Percentiles rank a stretch among this genome's conserved stretches.
Conservation (phyloP, 2,797 vertebrate species). For the Trematomus bernacchii region DNA sequence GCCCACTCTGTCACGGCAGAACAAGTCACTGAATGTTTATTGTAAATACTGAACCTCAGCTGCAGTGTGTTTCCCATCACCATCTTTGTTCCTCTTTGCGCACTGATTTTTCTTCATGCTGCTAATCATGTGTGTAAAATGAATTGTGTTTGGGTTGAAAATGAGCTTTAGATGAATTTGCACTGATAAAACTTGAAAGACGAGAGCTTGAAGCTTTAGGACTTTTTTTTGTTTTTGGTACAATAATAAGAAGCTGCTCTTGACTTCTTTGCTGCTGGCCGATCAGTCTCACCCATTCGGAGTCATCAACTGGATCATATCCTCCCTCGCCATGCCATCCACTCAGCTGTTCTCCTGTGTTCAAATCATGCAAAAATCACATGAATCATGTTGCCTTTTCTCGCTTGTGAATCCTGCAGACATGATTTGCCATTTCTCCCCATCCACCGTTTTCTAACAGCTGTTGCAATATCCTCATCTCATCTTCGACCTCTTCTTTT, state of each 20-base stretch:
- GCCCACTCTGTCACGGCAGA: slow-evolving; percentile 49
- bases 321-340: slow-evolving; percentile 33
- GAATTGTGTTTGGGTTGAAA: slow-evolving; percentile 27
- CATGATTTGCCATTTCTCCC: slow-evolving; percentile 56
- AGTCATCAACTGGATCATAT: slow-evolving; percentile 31
- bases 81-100: slow-evolving; percentile 13
- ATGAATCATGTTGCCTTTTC: slow-evolving; percentile 48
- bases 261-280: slow-evolving; percentile 40
- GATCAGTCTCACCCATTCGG: slow-evolving; percentile 24
- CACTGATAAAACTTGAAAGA: slow-evolving; percentile 48
- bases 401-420: slow-evolving; percentile 58
- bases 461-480: slow-evolving; percentile 72
- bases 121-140: slow-evolving; percentile 51
- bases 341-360: slow-evolving; percentile 49
- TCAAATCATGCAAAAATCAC: slow-evolving; percentile 67
- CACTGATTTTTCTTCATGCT: slow-evolving; percentile 30
- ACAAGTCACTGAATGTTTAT: slow-evolving; percentile 44
- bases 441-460: slow-evolving; percentile 53
- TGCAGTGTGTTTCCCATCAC: slow-evolving; percentile 43
- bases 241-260: slow-evolving; percentile 35
- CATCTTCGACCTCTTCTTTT: slow-evolving; percentile 72
- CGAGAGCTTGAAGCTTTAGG: slow-evolving; percentile 30
- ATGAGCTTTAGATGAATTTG: slow-evolving; percentile 42
- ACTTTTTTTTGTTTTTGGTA: slow-evolving; percentile 11
- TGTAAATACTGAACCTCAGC: slow-evolving; percentile 60